Base-by-base conservation (phyloP, 2,888 invertebrate species). In the Halocaridina rubra region DNA sequence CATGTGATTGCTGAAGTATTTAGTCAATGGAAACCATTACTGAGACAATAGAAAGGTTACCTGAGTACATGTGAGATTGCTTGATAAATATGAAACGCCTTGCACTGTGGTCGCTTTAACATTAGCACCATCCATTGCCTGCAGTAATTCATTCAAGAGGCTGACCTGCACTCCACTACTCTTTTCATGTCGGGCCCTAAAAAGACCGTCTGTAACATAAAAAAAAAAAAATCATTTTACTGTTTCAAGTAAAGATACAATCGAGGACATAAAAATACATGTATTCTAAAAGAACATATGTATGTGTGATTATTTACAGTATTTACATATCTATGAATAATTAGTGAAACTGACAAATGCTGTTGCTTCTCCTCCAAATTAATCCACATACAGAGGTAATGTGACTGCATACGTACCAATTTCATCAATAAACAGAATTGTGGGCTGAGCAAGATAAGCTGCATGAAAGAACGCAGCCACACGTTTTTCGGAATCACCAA, bases 51-150 rank as follows among this genome's bases (percentile, higher is more conserved):
- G n/a, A n/a, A n/a, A n/a, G n/a, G n/a, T n/a, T 53, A 53, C 53
- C 53, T 53, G 16, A 19, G n/a, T 53, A 2, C 53, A 33, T 3
- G 71, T 32, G 22, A 22, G 57, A 46, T 22, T 71, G 27, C 46
- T 74, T 32, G 69, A 30, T 5, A 86, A 67, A 1, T 69, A 29
- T n/a, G 86, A 29, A 29, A 79, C 74, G 7, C 86, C 86, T 30
- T 86, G 86, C 0, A 82, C 69, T 69, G 82, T 86, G 39, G 69
- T 75, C 13, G 75, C 75, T 19, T 71, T 33, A n/a, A 81, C 72
- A 33, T 81, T 78, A 29, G 82, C 86, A 16, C 86, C 86, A 46
- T 86, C 86, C 79, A 86, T 79, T n/a, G 86, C 82, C 57, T 86
- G 86, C 4, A 86, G 82, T 22, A 86, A 29, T 39, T 86, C 86